These are phyloP conservation scores for Ephestia elutella DNA, from an alignment of 1,140 invertebrate species.

Conservation along the genomic window DNA sequence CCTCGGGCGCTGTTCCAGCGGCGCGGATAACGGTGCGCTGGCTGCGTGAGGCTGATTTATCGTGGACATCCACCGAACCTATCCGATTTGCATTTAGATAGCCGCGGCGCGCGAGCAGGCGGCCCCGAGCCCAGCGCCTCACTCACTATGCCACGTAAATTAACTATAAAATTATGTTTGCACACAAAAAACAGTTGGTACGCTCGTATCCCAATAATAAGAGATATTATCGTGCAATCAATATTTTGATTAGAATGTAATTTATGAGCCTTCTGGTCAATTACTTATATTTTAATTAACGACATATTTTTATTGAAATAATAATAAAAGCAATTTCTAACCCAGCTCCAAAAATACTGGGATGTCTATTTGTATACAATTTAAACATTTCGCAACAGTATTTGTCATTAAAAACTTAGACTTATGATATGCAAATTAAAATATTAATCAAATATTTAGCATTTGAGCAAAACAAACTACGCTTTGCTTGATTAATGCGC, in stretches of 20 bases:
- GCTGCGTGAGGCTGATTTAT: slow-evolving; percentile 60
- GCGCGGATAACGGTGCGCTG: slow-evolving; percentile 45
- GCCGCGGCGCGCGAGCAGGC: slow-evolving; percentile 26
- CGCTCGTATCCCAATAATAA: slow-evolving; percentile 30
- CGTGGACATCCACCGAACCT: slow-evolving; percentile 61
- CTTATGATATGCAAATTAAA: slow-evolving; percentile 2
- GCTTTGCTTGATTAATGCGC: background rate
- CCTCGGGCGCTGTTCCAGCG: slow-evolving; percentile 17
- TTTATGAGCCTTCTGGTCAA: background rate
- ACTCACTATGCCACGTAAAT: slow-evolving; percentile 61
- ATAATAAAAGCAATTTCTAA: too few relatives aligned
- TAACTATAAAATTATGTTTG: slow-evolving; percentile 52
- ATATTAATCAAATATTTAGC: slow-evolving; percentile 6
- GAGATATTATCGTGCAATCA: slow-evolving; percentile 36
- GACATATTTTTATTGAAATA: too few relatives aligned
- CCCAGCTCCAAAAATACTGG: too few relatives aligned
- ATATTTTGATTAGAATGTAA: too few relatives aligned
- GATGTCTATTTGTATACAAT: too few relatives aligned
- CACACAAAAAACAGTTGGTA: slow-evolving; percentile 34
- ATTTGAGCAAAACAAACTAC: background rate
- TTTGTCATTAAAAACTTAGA: too few relatives aligned
- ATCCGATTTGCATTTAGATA: slow-evolving; percentile 73
- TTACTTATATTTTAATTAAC: background rate
- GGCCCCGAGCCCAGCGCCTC: slow-evolving; percentile 21
- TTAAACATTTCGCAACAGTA: too few relatives aligned